phyloP scores from a whole-genome alignment of 1,140 invertebrate genomes.

The Camponotus pennsylvanicus region DNA sequence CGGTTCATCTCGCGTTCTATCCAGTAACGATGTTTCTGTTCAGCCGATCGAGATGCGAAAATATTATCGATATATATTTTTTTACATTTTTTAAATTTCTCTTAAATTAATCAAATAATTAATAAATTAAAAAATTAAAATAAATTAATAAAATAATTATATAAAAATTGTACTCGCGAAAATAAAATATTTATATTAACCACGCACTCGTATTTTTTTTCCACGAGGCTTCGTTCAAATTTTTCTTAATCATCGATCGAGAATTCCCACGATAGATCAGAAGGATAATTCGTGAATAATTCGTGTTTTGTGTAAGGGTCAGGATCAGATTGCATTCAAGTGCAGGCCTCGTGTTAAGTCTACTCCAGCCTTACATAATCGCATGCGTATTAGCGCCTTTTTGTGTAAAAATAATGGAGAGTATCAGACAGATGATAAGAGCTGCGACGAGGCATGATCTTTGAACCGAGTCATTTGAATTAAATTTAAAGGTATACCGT shows the following conservation, averaged over 20 bases:
- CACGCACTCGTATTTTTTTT: background rate
- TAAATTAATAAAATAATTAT: no score
- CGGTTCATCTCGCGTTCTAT: background rate
- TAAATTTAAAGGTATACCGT: conserved; percentile 42
- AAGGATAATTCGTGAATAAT: conserved; percentile 1
- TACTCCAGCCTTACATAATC: background rate
- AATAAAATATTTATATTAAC: no score
- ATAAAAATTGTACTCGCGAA: no score
- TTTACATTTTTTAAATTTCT: background rate
- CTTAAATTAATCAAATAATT: background rate
- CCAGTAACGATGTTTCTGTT: conserved; percentile 6
- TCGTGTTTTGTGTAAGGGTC: conserved; percentile 13
- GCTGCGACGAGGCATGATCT: conserved; percentile 20
- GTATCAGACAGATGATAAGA: conserved; percentile 39
- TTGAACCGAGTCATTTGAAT: conserved; percentile 42
- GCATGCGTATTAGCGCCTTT: background rate
- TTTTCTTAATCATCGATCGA: background rate
- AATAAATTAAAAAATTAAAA: no score
- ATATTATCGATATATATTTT: background rate
- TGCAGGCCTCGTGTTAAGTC: background rate
- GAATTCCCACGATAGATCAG: background rate
- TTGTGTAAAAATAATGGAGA: conserved; percentile 41
- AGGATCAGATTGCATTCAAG: conserved; percentile 37
- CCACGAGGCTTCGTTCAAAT: background rate
- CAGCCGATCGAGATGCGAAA: background rate